These are phyloP conservation scores for Popillia japonica DNA, from an alignment of 1,140 invertebrate genomes.

Conservation along the genomic window DNA sequence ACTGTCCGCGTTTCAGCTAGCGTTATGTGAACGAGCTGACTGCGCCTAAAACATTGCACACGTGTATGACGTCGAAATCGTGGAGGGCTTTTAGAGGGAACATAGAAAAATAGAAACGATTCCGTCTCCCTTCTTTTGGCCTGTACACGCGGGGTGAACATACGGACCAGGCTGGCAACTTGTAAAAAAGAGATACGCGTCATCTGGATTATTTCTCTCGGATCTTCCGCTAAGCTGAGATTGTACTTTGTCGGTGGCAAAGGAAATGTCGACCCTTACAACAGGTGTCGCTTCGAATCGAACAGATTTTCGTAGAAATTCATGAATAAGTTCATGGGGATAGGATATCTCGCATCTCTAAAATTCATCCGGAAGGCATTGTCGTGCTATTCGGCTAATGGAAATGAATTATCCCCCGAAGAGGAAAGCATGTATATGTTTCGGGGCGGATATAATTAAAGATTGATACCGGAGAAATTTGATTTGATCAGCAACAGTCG, in stretches of 20 bases:
- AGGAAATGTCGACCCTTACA: slow-evolving; percentile 24
- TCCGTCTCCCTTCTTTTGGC: not conserved
- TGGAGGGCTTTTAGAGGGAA: slow-evolving; percentile 12
- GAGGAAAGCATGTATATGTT: not conserved
- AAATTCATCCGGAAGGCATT: slow-evolving; percentile 17
- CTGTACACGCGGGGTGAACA: not conserved
- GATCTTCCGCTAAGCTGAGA: slow-evolving; percentile 12
- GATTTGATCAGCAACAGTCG: not conserved
- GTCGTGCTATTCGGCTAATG: slow-evolving; percentile 22
- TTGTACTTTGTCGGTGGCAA: not conserved
- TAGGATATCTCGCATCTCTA: not conserved
- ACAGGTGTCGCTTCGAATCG: slow-evolving; percentile 26
- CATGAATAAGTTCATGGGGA: not conserved
- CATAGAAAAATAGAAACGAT: not conserved
- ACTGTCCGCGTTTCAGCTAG: slow-evolving; percentile 44
- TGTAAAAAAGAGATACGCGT: slow-evolving; percentile 24
- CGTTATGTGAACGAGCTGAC: slow-evolving; percentile 41
- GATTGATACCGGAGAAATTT: not conserved
- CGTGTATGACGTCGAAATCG: not conserved
- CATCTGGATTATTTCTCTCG: slow-evolving; percentile 29
- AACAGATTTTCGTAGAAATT: slow-evolving; percentile 27
- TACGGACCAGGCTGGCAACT: not conserved
- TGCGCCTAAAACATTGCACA: slow-evolving; percentile 20
- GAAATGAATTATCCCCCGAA: slow-evolving; percentile 19
- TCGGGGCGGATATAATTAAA: slow-evolving; percentile 13